Base-by-base conservation (phyloP, 2,797 vertebrate species). In the Cichlasoma orientale region DNA sequence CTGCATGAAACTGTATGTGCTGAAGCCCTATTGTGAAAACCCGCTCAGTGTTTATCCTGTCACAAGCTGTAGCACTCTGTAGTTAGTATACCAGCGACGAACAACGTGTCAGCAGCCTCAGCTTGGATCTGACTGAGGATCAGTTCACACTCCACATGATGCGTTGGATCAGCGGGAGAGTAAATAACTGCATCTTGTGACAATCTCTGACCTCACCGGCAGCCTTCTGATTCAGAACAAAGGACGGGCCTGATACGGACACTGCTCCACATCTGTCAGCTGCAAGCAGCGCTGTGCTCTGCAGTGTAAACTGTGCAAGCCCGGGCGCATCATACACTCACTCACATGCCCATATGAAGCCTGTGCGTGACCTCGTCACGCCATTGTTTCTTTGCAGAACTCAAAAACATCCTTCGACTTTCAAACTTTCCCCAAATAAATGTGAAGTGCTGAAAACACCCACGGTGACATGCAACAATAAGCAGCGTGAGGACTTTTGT, bases 1-100 rank as follows among this genome's bases (percentile, higher is more conserved):
- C 84, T 95, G 93, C 95, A 96, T 96, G 94, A 94, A 88, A 73
- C 77, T 93, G 82, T 86, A 78, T 89, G 89, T 94, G 88, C 86
- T 92, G 76, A 82, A 80, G 76, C 85, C 84, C 84, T 86, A 76
- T 91, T 82, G 84, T 91, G 84, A 84, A 90, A 89, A 83, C 78
- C 81, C 71, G 78, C 83, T 86, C 83, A n/a, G 79, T 87, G 90
- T 88, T 80, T 66, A 79, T 81, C 77, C 70, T 18, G 75, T 83
- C 88, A 85, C 88, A 82, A 83, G 82, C 90, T 58, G 86, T 82
- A 81, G 82, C 87, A 74, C 76, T 80, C 69, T 56, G 80, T 76
- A 83, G 82, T 59, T 9, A 68, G 63, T 50, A 29, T 13, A 50
- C 41, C 59, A 83, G 75, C 82, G 56, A 68, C 82, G 44, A 54